phyloP scores from a whole-genome alignment of 1,140 invertebrate genomes.

The Apis cerana region DNA sequence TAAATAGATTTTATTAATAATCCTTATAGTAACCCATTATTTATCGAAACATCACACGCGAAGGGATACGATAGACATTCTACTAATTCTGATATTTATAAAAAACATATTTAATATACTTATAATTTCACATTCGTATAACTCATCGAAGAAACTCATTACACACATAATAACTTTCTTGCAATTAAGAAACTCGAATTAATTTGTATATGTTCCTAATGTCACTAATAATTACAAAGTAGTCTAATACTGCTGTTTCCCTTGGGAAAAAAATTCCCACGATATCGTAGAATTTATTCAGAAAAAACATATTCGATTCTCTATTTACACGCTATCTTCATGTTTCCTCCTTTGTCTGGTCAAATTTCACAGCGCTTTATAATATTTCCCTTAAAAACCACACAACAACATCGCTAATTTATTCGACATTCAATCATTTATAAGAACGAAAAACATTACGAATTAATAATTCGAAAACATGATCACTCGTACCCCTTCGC shows the following conservation, averaged over 20 bases:
- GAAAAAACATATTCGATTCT: slow-evolving; percentile 7
- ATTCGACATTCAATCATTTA: not conserved
- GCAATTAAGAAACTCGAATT: slow-evolving; percentile 1
- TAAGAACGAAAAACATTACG: not conserved
- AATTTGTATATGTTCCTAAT: not conserved
- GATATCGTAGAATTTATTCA: not conserved
- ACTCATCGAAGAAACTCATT: slow-evolving; percentile 15
- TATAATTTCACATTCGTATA: slow-evolving; percentile 6
- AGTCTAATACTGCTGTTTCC: slow-evolving; percentile 5
- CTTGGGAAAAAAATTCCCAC: not conserved
- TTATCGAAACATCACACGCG: not conserved
- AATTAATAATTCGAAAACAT: not conserved
- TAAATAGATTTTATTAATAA: not conserved
- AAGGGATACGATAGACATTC: slow-evolving; percentile 11
- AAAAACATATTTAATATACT: slow-evolving; percentile 21
- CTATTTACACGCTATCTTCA: not conserved
- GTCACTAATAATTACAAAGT: slow-evolving; percentile 10
- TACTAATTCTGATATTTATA: slow-evolving; percentile 3
- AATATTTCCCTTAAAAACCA: not conserved
- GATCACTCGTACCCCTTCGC: slow-evolving; percentile 5
- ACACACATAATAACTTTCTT: slow-evolving; percentile 7
- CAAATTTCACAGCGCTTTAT: not conserved
- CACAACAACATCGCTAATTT: not conserved
- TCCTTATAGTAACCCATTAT: not conserved
- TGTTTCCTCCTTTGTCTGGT: not conserved